Base-by-base conservation (phyloP, 1,140 invertebrate species). In the Conus ventricosus region DNA sequence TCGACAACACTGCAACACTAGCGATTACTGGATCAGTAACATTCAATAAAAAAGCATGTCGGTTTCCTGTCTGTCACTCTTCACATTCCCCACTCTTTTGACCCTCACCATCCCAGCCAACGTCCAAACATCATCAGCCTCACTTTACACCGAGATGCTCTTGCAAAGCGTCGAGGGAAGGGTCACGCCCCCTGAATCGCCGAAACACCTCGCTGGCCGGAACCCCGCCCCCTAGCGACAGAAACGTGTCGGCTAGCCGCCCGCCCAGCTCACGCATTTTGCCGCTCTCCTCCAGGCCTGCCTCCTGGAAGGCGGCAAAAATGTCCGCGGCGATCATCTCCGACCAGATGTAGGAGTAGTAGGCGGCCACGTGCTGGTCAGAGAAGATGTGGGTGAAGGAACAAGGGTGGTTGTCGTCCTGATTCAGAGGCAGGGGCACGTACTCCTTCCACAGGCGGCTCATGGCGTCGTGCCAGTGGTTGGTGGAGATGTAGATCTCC, bases 141-240 rank as follows among this genome's bases (percentile, higher is more conserved):
- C 78, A 89, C 63, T 85, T 89, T 39, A 89, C 87, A 53, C 87
- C 84, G 2, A 88, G 80, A 39, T 87, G 20, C 54, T 85, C 84
- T 82, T 90, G 87, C 54, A 92, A 84, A 15, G 90, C 90, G 93
- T 98, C 97, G 0, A 97, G 96, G 11, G 97, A 97, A 0, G 98
- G 98, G 96, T 99, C 98, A 71, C 98, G 96, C 4, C 98, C 98
- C 91, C 98, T 96, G 95, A 99, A 99, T 92, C 97, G 96, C 88
- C 98, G 96, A 95, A 99, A 99, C 10, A 98, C 96, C 96, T 99
- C 97, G 90, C 96, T 97, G 0, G 97, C 96, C 91, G 97, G 96
- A 90, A 97, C 96, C 89, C 96, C 97, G 10, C 98, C 98, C 15
- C 98, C 98, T 20, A 97, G 95, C 1, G 97, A 95, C n/a, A 99